These are phyloP conservation scores for Furnarius figulus DNA, from an alignment of 2,113 vertebrate genomes.

Conservation along the genomic window DNA sequence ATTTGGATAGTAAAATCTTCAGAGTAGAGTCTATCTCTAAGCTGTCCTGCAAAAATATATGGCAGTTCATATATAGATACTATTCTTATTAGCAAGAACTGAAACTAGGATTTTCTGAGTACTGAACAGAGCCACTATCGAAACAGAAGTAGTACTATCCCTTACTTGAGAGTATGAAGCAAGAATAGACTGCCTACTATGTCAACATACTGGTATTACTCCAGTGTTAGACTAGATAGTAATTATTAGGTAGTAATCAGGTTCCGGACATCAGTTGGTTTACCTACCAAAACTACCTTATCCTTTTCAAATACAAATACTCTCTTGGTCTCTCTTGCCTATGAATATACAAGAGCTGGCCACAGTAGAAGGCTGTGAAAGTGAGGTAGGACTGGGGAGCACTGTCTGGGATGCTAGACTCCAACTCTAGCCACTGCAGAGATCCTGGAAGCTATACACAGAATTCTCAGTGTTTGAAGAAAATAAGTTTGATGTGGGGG, in stretches of 20 bases:
- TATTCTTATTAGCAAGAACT: neutral
- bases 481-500: neutral
- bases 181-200: neutral
- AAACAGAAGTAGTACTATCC: neutral
- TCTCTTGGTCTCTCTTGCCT: neutral
- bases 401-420: neutral
- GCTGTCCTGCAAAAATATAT: neutral
- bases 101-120: neutral
- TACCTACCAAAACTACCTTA: neutral
- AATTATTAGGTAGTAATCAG: neutral
- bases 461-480: neutral
- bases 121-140: neutral
- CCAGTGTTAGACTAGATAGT: neutral
- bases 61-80: neutral
- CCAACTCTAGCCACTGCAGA: fast-evolving
- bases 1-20: neutral
- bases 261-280: neutral
- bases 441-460: neutral
- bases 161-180: neutral
- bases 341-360: neutral
- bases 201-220: neutral
- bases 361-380: neutral
- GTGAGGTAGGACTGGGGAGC: neutral
- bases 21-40: neutral
- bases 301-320: neutral